Evolutionary conservation across 2,888 invertebrate genomes (phyloP), one percentile per base, ranked within the genome.

Genomic region (Yponomeuta malinellus): DNA sequence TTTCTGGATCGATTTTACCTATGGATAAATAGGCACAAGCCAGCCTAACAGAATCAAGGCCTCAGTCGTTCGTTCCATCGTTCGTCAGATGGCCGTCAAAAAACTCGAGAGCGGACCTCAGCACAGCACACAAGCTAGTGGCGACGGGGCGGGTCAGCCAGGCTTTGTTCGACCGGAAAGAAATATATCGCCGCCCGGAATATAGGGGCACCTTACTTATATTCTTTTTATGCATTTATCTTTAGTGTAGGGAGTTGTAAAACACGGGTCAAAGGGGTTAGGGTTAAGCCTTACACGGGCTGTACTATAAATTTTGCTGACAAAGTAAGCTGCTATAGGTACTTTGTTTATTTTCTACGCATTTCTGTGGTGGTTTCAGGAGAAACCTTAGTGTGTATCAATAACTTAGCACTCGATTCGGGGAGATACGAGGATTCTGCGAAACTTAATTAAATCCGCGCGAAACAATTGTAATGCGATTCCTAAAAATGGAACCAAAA

Each of bases 121-220:
- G 68, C 72, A 73, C 12, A 15, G 23, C 37, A 52, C 68, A 68
- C 68, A 52, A 52, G 68, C 52, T 23, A 52, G 52, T 52, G 29
- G 68, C 68, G 52, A 52, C 48, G 52, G 52, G 52, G 29, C 31
- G 52, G 68, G 68, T 68, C 68, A 68, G 31, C 29, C 52, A 23
- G 23, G 68, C 68, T 68, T 68, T 68, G 68, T 68, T 68, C 52
- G 68, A 52, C 52, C 68, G 68, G 68, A 68, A 68, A 68, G 52
- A 52, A 52, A 68, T 68, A 68, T 68, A 48, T 68, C 29, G 31
- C 68, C 12, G 68, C 8, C 48, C 48, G 68, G 52, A 48, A 68
- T 37, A 68, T 65, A 68, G 37, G 68, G 68, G 43, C 67, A 12
- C 48, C 48, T 68, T 68, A 65, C 48, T 68, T 68, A 65, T 65